A percentile compares a stretch with the other conserved stretches of the same genome.
Conservation (phyloP, 2,888 invertebrate genomes). For the Meliscaeva auricollis region DNA sequence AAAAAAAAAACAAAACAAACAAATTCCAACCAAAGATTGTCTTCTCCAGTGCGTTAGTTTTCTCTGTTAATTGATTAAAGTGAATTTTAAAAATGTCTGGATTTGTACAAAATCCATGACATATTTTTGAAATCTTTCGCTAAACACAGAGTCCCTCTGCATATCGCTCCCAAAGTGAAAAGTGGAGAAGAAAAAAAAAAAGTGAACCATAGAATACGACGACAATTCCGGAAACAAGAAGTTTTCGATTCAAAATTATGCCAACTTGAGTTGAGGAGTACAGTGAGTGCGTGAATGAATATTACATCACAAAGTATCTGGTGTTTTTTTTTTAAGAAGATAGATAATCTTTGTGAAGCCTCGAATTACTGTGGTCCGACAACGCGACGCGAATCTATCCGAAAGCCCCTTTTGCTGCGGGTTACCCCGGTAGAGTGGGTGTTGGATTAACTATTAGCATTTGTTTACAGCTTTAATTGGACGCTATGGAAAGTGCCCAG, state of each 20-base stretch:
- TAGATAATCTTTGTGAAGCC: constrained; percentile 33
- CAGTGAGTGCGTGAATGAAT: constrained; percentile 61
- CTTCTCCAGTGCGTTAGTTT: constrained; percentile 22
- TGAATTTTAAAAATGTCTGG: constrained; percentile 49
- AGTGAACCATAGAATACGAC: constrained; percentile 39
- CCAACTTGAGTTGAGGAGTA: constrained; percentile 41
- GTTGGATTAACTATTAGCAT: constrained; percentile 25
- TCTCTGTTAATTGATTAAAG: constrained; percentile 7
- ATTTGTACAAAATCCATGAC: constrained; percentile 53
- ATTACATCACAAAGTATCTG: constrained; percentile 61
- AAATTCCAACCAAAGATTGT: background rate
- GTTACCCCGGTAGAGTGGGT: background rate
- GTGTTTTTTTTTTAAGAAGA: constrained; percentile 25
- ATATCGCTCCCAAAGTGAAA: constrained; percentile 41
- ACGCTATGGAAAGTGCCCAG: constrained; percentile 80
- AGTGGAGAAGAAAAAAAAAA: constrained; percentile 30
- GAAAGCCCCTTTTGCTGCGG: constrained; percentile 1
- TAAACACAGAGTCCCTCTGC: constrained; percentile 29
- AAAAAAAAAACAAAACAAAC: background rate
- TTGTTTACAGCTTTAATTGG: constrained; percentile 24
- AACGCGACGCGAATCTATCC: background rate
- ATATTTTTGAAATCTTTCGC: constrained; percentile 43
- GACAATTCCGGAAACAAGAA: constrained; percentile 41
- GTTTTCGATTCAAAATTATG: constrained; percentile 55
- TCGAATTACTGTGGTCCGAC: constrained; percentile 1